phyloP scores from a whole-genome alignment of 2,888 invertebrate species.

The Eumacrocentrus americanus region DNA sequence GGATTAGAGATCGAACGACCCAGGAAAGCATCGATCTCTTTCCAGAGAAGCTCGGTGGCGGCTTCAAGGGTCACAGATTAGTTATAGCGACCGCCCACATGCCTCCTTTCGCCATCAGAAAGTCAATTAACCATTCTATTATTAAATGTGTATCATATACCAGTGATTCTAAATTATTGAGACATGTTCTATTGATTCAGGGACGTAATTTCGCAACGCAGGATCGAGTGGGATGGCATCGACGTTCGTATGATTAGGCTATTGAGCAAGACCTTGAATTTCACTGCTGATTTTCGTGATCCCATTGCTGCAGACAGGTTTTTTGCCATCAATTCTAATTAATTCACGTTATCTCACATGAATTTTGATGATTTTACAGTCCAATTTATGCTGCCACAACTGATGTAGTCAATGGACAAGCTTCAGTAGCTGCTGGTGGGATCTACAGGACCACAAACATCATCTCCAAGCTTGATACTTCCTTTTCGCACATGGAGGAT shows the following conservation, averaged over 20 bases:
- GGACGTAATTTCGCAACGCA: slow-evolving; percentile 59
- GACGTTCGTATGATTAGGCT: slow-evolving; percentile 72
- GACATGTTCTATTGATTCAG: slow-evolving; percentile 38
- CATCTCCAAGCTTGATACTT: slow-evolving; percentile 66
- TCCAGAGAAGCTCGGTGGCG: slow-evolving; percentile 71
- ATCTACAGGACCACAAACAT: slow-evolving; percentile 70
- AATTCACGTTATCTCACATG: too few species aligned
- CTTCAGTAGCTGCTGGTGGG: slow-evolving; percentile 77
- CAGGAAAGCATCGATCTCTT: slow-evolving; percentile 69
- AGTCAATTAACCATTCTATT: slow-evolving; percentile 56
- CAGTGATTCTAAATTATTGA: not conserved
- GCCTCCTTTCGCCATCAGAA: slow-evolving; percentile 76
- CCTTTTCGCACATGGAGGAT: slow-evolving; percentile 73
- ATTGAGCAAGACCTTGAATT: slow-evolving; percentile 71
- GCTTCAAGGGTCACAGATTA: slow-evolving; percentile 79
- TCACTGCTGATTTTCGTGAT: slow-evolving; percentile 74
- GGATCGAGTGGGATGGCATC: slow-evolving; percentile 74
- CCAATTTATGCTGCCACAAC: slow-evolving; percentile 68
- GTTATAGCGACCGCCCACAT: slow-evolving; percentile 73
- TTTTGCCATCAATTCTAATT: too few species aligned
- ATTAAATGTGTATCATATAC: not conserved
- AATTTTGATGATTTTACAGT: slow-evolving; percentile 61
- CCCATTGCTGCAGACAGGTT: slow-evolving; percentile 64
- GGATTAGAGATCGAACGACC: slow-evolving; percentile 71
- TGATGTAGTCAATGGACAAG: slow-evolving; percentile 64